Percentiles rank a stretch among this genome's conserved stretches.
Conservation (phyloP, 2,797 vertebrate genomes). For the Anguilla marmorata region DNA sequence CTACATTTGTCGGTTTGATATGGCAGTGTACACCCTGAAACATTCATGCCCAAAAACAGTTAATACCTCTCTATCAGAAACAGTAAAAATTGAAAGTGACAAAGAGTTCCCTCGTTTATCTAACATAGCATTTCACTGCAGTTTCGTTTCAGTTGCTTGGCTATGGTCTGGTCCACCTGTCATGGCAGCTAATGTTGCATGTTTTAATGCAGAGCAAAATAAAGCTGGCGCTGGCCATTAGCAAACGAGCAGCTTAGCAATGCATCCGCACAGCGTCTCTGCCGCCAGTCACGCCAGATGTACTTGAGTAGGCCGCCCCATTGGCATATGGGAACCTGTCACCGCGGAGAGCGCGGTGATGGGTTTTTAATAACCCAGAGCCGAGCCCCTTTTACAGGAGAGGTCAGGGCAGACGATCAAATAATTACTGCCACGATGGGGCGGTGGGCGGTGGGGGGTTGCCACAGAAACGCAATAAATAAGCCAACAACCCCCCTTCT, state of each 20-base stretch:
- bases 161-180: neutral
- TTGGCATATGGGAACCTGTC: neutral
- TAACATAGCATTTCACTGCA: neutral
- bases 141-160: neutral
- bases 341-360: neutral
- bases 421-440: conserved; percentile 44
- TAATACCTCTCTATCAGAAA: no score
- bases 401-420: conserved; percentile 29
- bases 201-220: neutral
- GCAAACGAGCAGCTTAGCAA: neutral
- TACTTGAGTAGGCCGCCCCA: neutral
- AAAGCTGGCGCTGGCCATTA: neutral
- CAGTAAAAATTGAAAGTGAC: no score
- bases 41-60: no score
- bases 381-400: conserved; percentile 23
- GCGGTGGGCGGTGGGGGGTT: conserved; percentile 52
- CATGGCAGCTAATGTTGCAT: neutral
- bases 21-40: no score
- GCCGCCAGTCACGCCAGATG: neutral
- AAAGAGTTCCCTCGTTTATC: neutral
- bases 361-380: conserved; percentile 17
- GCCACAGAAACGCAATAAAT: conserved; percentile 62
- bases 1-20: no score
- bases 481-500: conserved; percentile 34
- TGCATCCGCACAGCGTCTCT: neutral